Conservation (phyloP, 1,140 invertebrate species). For the Pogonomyrmex californicus region DNA sequence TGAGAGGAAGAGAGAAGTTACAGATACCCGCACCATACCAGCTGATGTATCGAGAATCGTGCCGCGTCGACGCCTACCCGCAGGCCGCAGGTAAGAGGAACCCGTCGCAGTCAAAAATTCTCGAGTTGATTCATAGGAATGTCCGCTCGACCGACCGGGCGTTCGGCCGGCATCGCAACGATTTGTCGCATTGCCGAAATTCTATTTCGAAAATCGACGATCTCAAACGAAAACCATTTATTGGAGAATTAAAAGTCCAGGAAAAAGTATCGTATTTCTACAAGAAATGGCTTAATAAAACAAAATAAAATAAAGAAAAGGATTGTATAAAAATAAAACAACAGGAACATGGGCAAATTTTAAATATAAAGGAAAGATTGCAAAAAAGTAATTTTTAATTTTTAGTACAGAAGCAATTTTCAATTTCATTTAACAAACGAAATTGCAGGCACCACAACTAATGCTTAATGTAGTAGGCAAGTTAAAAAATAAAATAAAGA, state of each 20-base stretch:
- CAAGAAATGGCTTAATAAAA: background rate
- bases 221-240: background rate
- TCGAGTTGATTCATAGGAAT: constrained; percentile 55
- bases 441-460: too few species aligned
- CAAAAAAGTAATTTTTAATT: too few species aligned
- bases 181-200: constrained; percentile 28
- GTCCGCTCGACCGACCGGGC: background rate
- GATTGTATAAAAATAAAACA: background rate
- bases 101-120: constrained; percentile 72
- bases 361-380: too few species aligned
- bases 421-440: too few species aligned
- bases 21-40: constrained; percentile 73
- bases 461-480: too few species aligned
- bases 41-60: constrained; percentile 78
- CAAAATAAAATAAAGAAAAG: background rate
- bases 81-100: constrained; percentile 75
- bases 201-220: background rate
- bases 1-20: constrained; percentile 61
- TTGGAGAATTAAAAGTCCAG: background rate
- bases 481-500: background rate
- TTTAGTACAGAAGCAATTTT: too few species aligned
- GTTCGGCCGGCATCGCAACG: background rate
- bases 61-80: constrained; percentile 71
- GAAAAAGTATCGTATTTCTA: background rate
- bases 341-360: too few species aligned